These are phyloP conservation scores for Eilema sororculum DNA, from an alignment of 2,888 invertebrate genomes.

Conservation along the genomic window DNA sequence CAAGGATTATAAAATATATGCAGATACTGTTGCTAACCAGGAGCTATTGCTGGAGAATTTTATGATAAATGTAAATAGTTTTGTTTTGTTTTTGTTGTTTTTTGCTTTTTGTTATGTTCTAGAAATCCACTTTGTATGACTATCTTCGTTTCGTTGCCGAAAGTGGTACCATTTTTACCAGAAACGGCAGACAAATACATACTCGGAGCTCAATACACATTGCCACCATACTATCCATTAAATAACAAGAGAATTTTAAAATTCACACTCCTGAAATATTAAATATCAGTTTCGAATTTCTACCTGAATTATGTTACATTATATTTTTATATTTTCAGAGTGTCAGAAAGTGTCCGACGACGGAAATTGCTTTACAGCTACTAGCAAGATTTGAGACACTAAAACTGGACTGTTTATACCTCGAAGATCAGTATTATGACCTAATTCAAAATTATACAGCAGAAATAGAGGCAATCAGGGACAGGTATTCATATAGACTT, in stretches of 20 bases:
- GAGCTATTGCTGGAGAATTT: conserved; percentile 92
- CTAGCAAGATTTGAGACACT: conserved; percentile 90
- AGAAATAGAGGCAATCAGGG: conserved; percentile 90
- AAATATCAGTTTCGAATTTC: too few species aligned
- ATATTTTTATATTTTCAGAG: conserved; percentile 62
- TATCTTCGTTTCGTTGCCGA: too few species aligned
- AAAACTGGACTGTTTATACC: conserved; percentile 90
- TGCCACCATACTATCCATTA: too few species aligned
- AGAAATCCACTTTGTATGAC: too few species aligned
- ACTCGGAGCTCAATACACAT: too few species aligned
- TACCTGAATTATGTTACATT: not conserved
- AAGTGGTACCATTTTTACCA: not conserved
- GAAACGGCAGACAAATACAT: too few species aligned
- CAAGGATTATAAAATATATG: conserved; percentile 91
- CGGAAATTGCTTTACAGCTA: conserved; percentile 83
- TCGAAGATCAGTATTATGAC: conserved; percentile 92
- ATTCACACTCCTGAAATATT: not conserved
- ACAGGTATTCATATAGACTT: conserved; percentile 77
- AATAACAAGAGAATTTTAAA: too few species aligned
- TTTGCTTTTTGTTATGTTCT: not conserved
- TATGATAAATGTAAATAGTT: conserved; percentile 86
- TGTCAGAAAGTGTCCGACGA: conserved; percentile 80
- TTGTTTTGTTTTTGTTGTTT: too few species aligned
- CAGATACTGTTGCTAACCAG: conserved; percentile 89
- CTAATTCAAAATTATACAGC: conserved; percentile 89